Evolutionary conservation across 1,140 invertebrate species (phyloP).

Genomic region (fruit fly (Drosophila melanogaster)): Release_6_plus_ISO1_MT NC_004354.4:22775001-22775500

Average conservation of each 20-base stretch:
- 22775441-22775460: not conserved
- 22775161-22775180: slow-evolving; percentile 4
- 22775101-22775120: slow-evolving; percentile 83
- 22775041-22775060: not conserved
- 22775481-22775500: no score
- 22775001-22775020: slow-evolving; percentile 72
- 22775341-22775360: slow-evolving; percentile 3
- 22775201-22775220: not conserved
- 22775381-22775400: slow-evolving; percentile 48
- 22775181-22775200: not conserved
- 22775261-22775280: slow-evolving; percentile 75
- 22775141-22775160: slow-evolving; percentile 21
- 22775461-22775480: not conserved
- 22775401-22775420: slow-evolving; percentile 22
- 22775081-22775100: slow-evolving; percentile 65
- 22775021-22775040: slow-evolving; percentile 57
- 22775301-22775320: slow-evolving; percentile 71
- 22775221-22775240: slow-evolving; percentile 35
- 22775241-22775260: slow-evolving; percentile 56
- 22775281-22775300: slow-evolving; percentile 83
- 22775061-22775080: slow-evolving; percentile 3
- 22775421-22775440: slow-evolving; percentile 14
- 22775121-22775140: slow-evolving; percentile 54
- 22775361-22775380: slow-evolving; percentile 1
- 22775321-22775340: slow-evolving; percentile 63